Evolutionary conservation across 2,797 vertebrate species (phyloP).

Genomic region (Neosilurus hyrtlii): DNA sequence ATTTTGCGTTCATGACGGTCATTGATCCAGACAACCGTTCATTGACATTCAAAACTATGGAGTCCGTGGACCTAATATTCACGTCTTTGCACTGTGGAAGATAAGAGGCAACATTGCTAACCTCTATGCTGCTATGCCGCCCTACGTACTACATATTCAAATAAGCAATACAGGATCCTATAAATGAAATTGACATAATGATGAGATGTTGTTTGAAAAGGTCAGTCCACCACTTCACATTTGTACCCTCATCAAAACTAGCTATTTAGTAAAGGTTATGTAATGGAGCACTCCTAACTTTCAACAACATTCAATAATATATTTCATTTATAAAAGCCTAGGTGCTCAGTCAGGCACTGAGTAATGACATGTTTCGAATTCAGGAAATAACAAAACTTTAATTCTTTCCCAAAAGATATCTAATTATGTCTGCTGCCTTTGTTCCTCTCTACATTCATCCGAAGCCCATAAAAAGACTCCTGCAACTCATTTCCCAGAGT

Average conservation of each 20-base stretch:
- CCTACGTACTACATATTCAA: too few species aligned
- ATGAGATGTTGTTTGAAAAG: neutral
- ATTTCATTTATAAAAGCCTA: neutral
- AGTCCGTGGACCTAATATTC: too few species aligned
- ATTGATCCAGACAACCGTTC: too few species aligned
- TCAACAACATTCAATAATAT: neutral
- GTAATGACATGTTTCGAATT: slow-evolving; percentile 12
- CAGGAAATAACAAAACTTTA: neutral
- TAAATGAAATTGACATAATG: neutral
- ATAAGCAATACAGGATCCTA: neutral
- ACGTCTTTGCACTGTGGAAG: too few species aligned
- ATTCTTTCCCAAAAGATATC: slow-evolving; percentile 26
- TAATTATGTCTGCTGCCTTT: slow-evolving; percentile 8
- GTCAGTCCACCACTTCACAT: neutral
- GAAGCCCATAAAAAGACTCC: slow-evolving; percentile 5
- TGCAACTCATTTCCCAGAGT: slow-evolving; percentile 23
- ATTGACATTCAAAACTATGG: too few species aligned
- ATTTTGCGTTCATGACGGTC: too few species aligned
- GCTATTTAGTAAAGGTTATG: neutral
- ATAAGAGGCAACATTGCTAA: too few species aligned
- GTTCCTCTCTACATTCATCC: slow-evolving; percentile 14
- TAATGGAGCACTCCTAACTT: neutral
- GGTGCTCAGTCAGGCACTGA: neutral
- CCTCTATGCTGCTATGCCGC: too few species aligned
- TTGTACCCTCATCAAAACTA: neutral